Evolutionary conservation across 1,140 invertebrate species (phyloP).

Genomic region (Formica exsecta): DNA sequence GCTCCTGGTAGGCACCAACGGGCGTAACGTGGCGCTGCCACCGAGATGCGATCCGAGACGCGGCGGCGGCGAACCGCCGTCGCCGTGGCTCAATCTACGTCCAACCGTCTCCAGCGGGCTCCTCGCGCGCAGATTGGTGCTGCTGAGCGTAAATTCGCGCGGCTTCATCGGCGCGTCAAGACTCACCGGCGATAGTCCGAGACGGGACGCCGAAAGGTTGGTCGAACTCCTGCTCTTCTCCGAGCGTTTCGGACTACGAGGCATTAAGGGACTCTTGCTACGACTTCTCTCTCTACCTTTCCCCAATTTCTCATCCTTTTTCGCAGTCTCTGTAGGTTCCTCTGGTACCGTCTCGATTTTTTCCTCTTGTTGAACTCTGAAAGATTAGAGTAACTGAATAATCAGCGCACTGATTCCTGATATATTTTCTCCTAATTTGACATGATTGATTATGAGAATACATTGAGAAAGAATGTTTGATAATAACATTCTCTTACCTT

Average conservation of each 20-base stretch:
- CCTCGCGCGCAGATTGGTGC: slow-evolving; percentile 83
- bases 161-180: slow-evolving; percentile 83
- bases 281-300: slow-evolving; percentile 82
- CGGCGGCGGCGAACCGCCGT: slow-evolving; percentile 83
- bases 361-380: slow-evolving; percentile 85
- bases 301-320: slow-evolving; percentile 78
- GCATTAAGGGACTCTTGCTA: slow-evolving; percentile 84
- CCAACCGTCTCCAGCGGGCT: slow-evolving; percentile 85
- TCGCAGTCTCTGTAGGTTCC: slow-evolving; percentile 69
- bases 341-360: slow-evolving; percentile 74
- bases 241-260: slow-evolving; percentile 80
- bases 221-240: slow-evolving; percentile 84
- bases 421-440: background rate
- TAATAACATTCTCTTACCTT: slow-evolving; percentile 88
- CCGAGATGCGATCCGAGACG: slow-evolving; percentile 79
- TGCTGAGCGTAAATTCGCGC: slow-evolving; percentile 84
- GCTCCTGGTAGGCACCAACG: slow-evolving; percentile 77
- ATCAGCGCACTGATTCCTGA: background rate
- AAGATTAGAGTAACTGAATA: background rate
- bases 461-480: background rate
- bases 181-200: slow-evolving; percentile 81
- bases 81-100: slow-evolving; percentile 83
- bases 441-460: background rate
- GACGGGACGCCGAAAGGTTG: slow-evolving; percentile 81
- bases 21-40: slow-evolving; percentile 81